Percentiles rank a stretch among this genome's conserved stretches.
Evolutionary conservation across 2,113 vertebrate genomes (phyloP).

Genomic region (Dipodomys stephensi): DNA sequence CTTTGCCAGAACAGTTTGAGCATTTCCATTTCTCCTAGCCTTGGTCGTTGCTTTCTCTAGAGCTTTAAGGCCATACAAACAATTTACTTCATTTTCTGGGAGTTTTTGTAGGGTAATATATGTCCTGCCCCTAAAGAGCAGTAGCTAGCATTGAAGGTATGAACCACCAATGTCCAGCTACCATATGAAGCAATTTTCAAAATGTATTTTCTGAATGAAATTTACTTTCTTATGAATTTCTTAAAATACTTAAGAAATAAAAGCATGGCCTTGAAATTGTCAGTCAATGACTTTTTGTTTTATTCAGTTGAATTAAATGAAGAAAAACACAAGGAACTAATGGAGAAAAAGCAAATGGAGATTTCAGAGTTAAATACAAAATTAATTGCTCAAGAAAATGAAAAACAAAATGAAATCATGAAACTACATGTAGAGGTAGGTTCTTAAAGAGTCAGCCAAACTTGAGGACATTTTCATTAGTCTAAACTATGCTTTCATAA

Average conservation of each 20-base stretch:
- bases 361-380: conserved; percentile 90
- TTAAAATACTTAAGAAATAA: conserved; percentile 45
- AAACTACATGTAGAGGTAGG: conserved; percentile 95
- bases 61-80: neutral
- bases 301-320: conserved; percentile 90
- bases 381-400: conserved; percentile 91
- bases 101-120: neutral
- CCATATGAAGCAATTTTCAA: conserved; percentile 28
- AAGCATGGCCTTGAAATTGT: too few species aligned
- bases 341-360: conserved; percentile 88
- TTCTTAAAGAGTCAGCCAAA: conserved; percentile 9
- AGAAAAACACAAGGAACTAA: conserved; percentile 85
- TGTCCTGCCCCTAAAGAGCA: too few species aligned
- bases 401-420: conserved; percentile 93
- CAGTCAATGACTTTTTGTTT: conserved; percentile 59
- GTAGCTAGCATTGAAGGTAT: too few species aligned
- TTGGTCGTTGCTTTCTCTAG: neutral
- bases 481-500: neutral
- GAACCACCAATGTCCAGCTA: too few species aligned
- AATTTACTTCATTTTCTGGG: neutral
- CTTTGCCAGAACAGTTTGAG: neutral
- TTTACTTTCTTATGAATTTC: neutral
- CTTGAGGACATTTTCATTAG: neutral
- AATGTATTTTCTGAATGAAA: conserved; percentile 30
- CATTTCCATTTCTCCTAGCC: neutral